Evolutionary conservation across 2,888 invertebrate genomes (phyloP).

Genomic region (Crossocerus cetratus): DNA sequence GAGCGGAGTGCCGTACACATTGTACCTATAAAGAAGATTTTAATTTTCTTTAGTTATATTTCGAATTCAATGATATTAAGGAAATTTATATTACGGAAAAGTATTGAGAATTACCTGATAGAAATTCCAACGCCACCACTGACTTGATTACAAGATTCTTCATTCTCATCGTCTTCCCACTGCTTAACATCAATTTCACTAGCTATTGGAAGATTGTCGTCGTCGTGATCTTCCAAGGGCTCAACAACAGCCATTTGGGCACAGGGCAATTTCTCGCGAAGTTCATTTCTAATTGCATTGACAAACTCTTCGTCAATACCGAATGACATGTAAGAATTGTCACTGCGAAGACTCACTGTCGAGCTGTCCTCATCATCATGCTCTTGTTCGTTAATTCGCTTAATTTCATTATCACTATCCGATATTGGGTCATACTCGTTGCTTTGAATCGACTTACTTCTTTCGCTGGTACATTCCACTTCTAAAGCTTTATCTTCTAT

Average conservation of each 20-base stretch:
- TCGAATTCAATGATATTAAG: background rate
- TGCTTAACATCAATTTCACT: constrained; percentile 64
- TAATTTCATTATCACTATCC: constrained; percentile 14
- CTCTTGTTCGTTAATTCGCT: constrained; percentile 5
- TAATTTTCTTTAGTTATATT: background rate
- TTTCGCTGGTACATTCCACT: background rate
- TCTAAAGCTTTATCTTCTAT: background rate
- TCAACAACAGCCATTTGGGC: constrained; percentile 79
- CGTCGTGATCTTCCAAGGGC: constrained; percentile 66
- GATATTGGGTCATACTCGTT: background rate
- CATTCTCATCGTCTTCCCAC: constrained; percentile 72
- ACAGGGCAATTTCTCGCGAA: constrained; percentile 84
- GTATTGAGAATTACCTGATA: constrained; percentile 73
- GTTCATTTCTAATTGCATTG: constrained; percentile 84
- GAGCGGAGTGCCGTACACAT: constrained; percentile 80
- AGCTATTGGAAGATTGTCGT: constrained; percentile 62
- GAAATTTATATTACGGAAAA: background rate
- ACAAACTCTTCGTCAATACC: constrained; percentile 85
- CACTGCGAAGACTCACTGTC: constrained; percentile 77
- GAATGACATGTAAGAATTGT: constrained; percentile 80
- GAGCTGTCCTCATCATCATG: constrained; percentile 76
- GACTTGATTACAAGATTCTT: constrained; percentile 66
- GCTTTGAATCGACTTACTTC: background rate
- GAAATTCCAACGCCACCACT: constrained; percentile 74
- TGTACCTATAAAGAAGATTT: constrained; percentile 76